These are phyloP conservation scores for Malthinus seriepunctatus DNA, from an alignment of 2,888 invertebrate species.

Conservation along the genomic window DNA sequence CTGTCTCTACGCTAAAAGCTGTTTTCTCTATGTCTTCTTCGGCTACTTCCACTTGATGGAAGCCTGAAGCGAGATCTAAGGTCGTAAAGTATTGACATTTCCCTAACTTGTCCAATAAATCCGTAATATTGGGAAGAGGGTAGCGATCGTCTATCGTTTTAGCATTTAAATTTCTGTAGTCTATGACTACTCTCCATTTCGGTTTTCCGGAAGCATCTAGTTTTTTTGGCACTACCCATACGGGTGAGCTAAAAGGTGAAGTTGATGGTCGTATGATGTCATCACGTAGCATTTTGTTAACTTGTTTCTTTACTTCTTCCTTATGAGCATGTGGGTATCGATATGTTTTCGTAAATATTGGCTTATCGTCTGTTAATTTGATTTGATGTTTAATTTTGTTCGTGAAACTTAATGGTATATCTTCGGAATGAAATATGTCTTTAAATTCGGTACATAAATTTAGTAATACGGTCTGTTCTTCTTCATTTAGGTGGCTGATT, in stretches of 20 bases:
- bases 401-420: background rate
- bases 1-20: slow-evolving; percentile 40
- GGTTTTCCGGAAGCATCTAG: slow-evolving; percentile 1
- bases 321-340: background rate
- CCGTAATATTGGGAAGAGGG: too few species aligned
- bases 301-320: background rate
- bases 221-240: slow-evolving; percentile 9
- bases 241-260: background rate
- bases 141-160: too few species aligned
- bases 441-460: background rate
- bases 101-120: too few species aligned
- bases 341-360: background rate
- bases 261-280: background rate
- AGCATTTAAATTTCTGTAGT: too few species aligned
- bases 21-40: slow-evolving; percentile 40
- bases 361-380: background rate
- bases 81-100: background rate
- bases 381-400: background rate
- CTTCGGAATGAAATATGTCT: background rate
- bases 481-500: too few species aligned
- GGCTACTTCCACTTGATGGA: slow-evolving; percentile 35
- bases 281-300: background rate
- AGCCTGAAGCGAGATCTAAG: slow-evolving; percentile 6
- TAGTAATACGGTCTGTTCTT: background rate
- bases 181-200: slow-evolving; percentile 10